Conservation (phyloP, 1,140 invertebrate species). For the Lordiphosa mommai region DNA sequence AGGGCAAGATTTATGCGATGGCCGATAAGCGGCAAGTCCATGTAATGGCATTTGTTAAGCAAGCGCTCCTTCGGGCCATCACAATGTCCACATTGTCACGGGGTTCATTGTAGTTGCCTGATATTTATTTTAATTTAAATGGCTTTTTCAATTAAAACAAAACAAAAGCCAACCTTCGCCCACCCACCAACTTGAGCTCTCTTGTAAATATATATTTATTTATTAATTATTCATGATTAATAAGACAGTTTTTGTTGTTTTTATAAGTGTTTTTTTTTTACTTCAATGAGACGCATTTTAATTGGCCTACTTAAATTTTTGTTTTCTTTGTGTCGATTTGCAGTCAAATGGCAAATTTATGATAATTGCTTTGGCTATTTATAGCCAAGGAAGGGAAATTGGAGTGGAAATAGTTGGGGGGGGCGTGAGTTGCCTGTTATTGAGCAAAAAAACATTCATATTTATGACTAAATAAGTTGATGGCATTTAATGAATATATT, state of each 20-base stretch:
- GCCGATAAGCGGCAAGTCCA: slow-evolving; percentile 46
- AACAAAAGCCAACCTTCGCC: slow-evolving; percentile 40
- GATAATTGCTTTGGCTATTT: slow-evolving; percentile 36
- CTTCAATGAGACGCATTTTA: slow-evolving; percentile 20
- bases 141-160: slow-evolving; percentile 54
- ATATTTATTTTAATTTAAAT: slow-evolving; percentile 67
- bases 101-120: not conserved
- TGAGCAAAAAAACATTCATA: slow-evolving; percentile 25
- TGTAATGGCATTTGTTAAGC: slow-evolving; percentile 71
- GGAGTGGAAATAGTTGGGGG: not conserved
- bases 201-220: slow-evolving; percentile 34
- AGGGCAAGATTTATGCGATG: slow-evolving; percentile 76
- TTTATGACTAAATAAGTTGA: slow-evolving; percentile 34
- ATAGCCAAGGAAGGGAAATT: not conserved
- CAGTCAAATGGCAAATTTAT: slow-evolving; percentile 36
- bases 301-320: slow-evolving; percentile 29
- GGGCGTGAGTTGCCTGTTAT: slow-evolving; percentile 11
- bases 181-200: slow-evolving; percentile 33
- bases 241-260: not conserved
- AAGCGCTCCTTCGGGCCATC: slow-evolving; percentile 41
- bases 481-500: slow-evolving; percentile 21
- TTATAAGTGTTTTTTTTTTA: not conserved
- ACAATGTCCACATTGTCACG: slow-evolving; percentile 43
- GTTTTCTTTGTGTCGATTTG: slow-evolving; percentile 1
- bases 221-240: slow-evolving; percentile 61